Conservation (phyloP, 2,797 vertebrate genomes). For the Alca torda region DNA sequence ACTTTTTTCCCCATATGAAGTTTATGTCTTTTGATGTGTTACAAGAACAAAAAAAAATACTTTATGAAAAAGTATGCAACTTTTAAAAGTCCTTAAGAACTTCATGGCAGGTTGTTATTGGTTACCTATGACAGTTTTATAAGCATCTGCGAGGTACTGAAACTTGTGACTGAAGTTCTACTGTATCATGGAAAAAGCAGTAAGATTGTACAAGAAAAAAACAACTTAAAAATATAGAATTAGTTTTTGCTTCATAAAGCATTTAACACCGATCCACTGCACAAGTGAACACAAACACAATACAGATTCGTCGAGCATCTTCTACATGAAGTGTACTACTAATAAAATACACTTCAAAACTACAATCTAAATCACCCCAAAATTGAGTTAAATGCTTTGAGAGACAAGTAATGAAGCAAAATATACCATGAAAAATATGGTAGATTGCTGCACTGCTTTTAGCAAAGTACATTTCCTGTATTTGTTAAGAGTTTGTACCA, state of each 20-base stretch:
- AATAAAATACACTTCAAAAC: background rate
- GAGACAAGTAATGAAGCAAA: constrained; percentile 53
- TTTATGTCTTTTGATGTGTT: background rate
- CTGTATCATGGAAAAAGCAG: background rate
- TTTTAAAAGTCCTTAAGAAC: background rate
- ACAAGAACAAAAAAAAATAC: background rate
- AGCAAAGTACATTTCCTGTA: constrained; percentile 67
- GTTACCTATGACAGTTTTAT: background rate
- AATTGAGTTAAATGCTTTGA: constrained; percentile 61
- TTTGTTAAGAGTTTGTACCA: constrained; percentile 27
- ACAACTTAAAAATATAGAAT: background rate
- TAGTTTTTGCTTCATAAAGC: constrained; percentile 66
- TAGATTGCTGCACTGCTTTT: background rate
- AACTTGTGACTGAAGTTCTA: constrained; percentile 52
- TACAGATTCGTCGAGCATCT: background rate
- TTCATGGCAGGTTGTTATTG: background rate
- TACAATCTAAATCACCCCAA: background rate
- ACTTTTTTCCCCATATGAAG: background rate
- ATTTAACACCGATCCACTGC: constrained; percentile 46
- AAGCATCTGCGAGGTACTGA: background rate
- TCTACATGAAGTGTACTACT: background rate
- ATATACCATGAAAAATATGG: background rate
- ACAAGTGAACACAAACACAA: background rate
- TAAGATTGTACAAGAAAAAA: background rate
- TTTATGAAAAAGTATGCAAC: background rate